These are phyloP conservation scores for Spea bombifrons DNA, from an alignment of 2,113 vertebrate genomes.

Conservation along the genomic window DNA sequence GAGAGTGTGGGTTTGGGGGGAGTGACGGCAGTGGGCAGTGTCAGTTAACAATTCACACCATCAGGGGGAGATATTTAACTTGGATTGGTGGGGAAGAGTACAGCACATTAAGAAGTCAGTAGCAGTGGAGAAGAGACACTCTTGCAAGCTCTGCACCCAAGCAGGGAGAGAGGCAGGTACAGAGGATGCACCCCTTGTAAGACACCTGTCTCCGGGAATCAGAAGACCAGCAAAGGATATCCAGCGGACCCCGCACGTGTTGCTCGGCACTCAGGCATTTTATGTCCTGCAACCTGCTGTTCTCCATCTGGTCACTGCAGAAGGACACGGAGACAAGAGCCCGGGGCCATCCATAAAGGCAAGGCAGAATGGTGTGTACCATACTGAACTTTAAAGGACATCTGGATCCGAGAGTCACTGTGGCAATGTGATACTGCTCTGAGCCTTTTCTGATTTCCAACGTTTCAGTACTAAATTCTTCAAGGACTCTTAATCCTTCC, in stretches of 20 bases:
- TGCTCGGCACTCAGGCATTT: not conserved
- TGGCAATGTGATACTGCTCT: slow-evolving; percentile 42
- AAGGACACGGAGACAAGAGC: slow-evolving; percentile 9
- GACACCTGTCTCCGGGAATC: slow-evolving; percentile 20
- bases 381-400: slow-evolving; percentile 43
- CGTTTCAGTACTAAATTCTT: slow-evolving; percentile 11
- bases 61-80: slow-evolving; percentile 84
- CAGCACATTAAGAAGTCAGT: slow-evolving; percentile 69
- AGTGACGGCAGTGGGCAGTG: slow-evolving; percentile 77
- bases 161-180: slow-evolving; percentile 10
- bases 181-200: slow-evolving; percentile 18
- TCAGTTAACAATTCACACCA: slow-evolving; percentile 72
- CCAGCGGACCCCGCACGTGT: not conserved
- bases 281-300: slow-evolving; percentile 25
- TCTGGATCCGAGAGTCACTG: slow-evolving; percentile 26
- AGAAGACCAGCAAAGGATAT: not conserved
- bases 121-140: slow-evolving; percentile 37
- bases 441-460: not conserved
- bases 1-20: slow-evolving; percentile 69
- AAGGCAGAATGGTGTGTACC: slow-evolving; percentile 23
- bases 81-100: slow-evolving; percentile 69
- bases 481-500: slow-evolving; percentile 14
- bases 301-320: slow-evolving; percentile 29
- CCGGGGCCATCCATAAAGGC: slow-evolving; percentile 30
- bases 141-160: slow-evolving; percentile 23